Evolutionary conservation across 2,888 invertebrate species (phyloP), one percentile per base, ranked within the genome.

Genomic region (Microplitis deprimator): DNA sequence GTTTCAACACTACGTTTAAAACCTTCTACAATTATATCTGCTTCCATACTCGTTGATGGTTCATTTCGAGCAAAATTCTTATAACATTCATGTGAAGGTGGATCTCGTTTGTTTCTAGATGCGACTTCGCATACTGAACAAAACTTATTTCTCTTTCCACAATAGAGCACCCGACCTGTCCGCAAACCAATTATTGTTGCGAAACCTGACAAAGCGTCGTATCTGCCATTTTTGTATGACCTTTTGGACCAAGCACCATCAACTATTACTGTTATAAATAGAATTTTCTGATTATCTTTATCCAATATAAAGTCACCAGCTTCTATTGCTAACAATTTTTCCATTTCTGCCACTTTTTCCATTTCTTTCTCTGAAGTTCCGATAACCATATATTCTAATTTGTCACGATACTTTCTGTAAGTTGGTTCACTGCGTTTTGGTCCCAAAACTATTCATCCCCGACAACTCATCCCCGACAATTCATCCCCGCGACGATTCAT

Each of bases 11-110:
- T 82, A 17, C 38, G 16, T 41, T 71, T 72, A 60, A 83, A 80
- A 10, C 80, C 81, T 76, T 81, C 80, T 17, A 75, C 64, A 64
- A 83, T 78, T 6, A 77, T 73, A 50, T 81, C 78, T 39, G 64
- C 73, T 79, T 82, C 82, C 82, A 82, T 83, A 82, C 87, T 87
- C 10, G 85, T 50, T 13, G 50, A 50, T 50, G 50, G 50, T 10
- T 50, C 50, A 50, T 50, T 50, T 10, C 50, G 10, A 50, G 50
- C 50, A 1, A 10, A 50, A 50, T 50, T 10, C 13, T 50, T 50
- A 10, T 10, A 50, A 50, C 50, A 50, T 50, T 10, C 4, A 50
- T 50, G 50, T 10, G 8, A 8, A 50, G 50, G 50, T 50, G 50
- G 50, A 13, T 13, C 50, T 3, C 50, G 50, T 10, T 50, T 50